phyloP scores from a whole-genome alignment of 2,888 invertebrate genomes.

The Erannis defoliaria region DNA sequence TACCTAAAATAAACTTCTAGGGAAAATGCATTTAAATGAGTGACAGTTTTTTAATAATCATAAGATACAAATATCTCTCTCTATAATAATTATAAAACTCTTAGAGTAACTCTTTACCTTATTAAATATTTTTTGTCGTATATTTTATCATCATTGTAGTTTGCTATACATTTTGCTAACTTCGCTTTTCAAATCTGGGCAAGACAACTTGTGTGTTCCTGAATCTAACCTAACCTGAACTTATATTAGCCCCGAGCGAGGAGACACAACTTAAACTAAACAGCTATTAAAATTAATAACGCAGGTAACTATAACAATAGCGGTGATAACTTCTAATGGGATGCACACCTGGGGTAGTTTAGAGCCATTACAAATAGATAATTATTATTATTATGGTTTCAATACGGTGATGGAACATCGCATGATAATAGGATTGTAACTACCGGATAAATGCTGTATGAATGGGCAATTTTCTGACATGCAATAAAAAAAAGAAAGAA shows the following conservation, averaged over 20 bases:
- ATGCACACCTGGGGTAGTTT: slow-evolving; percentile 21
- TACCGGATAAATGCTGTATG: too few species aligned
- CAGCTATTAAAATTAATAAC: slow-evolving; percentile 41
- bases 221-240: slow-evolving; percentile 17
- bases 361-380: not conserved
- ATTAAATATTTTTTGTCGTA: too few species aligned
- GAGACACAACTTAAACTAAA: slow-evolving; percentile 38
- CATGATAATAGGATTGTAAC: too few species aligned
- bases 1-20: too few species aligned
- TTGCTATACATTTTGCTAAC: slow-evolving; percentile 1
- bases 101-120: too few species aligned
- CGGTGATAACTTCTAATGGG: slow-evolving; percentile 42
- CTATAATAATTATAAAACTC: too few species aligned
- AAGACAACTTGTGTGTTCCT: slow-evolving; percentile 2
- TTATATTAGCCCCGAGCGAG: slow-evolving; percentile 22
- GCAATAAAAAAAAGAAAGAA: too few species aligned
- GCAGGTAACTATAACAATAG: slow-evolving; percentile 38
- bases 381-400: slow-evolving; percentile 1
- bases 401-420: not conserved
- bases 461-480: too few species aligned
- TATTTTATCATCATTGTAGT: not conserved
- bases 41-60: too few species aligned
- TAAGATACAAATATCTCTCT: too few species aligned
- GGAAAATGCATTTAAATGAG: too few species aligned
- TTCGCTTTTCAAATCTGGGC: not conserved